Base-by-base conservation (phyloP, 2,888 invertebrate genomes). In the Balanococcus diminutus region DNA sequence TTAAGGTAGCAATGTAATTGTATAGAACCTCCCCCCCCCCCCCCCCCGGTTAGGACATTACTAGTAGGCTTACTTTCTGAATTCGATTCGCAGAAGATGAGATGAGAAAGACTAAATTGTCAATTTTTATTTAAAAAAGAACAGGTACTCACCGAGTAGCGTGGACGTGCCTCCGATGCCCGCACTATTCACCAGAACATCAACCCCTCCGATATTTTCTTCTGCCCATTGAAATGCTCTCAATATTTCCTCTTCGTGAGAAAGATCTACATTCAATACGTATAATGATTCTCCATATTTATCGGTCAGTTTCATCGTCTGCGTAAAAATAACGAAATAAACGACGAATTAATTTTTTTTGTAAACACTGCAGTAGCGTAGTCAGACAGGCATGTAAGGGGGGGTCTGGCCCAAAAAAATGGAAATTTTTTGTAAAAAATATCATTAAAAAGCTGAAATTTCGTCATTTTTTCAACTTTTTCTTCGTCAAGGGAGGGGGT, bases 111-210 rank as follows among this genome's bases (percentile, higher is more conserved):
- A 42, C 14, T 42, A 42, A 14, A n/a, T n/a, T n/a, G n/a, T n/a
- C n/a, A n/a, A n/a, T n/a, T n/a, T n/a, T n/a, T n/a, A n/a, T n/a
- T 46, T 46, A 9, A 46, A 46, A 16, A 46, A 46, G 2, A 46
- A 16, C 14, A 46, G 2, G 2, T 28, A 75, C 86, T 86, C 86
- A 88, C 88, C 88, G 72, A 88, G 79, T 4, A 88, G 87, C 16
- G 87, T 87, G 16, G 86, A 86, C 19, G 86, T 82, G 31, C 88
- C 88, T n/a, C 88, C 88, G 14, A 88, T 86, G 1, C 88, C 88
- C 4, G 88, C 88, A 81, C 88, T 88, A 87, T 88, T 88, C 25
- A 88, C 81, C 42, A 88, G 87, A 9, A 88, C 83, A 86, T 88
- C 87, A 0, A 88, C 72, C 19, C 88, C 88, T 42, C 87, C 88